These are phyloP conservation scores for Abrostola tripartita DNA, from an alignment of 2,888 invertebrate species.

Conservation along the genomic window DNA sequence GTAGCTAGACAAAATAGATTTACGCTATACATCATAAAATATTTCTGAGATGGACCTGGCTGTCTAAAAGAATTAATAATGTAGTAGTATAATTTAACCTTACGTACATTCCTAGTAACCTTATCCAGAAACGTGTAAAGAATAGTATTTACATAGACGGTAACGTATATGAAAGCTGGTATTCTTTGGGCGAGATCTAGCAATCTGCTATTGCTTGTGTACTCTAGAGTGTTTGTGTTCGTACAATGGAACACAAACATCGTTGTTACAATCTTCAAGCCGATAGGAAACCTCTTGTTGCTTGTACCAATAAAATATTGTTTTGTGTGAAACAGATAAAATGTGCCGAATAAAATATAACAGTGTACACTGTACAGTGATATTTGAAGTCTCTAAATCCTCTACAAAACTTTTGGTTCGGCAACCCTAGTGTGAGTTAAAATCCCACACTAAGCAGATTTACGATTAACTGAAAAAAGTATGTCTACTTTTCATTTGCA, in stretches of 20 bases:
- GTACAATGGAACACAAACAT: conserved; percentile 45
- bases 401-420: not conserved
- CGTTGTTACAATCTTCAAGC: conserved; percentile 39
- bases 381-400: not conserved
- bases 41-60: no score
- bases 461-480: no score
- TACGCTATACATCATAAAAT: not conserved
- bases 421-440: no score
- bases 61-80: no score
- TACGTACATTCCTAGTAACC: no score
- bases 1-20: not conserved
- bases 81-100: no score
- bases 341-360: conserved; percentile 11
- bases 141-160: not conserved
- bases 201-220: conserved; percentile 41
- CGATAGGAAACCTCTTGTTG: conserved; percentile 43
- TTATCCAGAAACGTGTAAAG: no score
- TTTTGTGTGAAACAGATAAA: conserved; percentile 32
- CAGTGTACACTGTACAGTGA: not conserved
- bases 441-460: no score
- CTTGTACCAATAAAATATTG: conserved; percentile 43
- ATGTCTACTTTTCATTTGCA: no score
- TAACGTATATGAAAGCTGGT: conserved; percentile 28
- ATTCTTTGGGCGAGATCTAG: conserved; percentile 22
- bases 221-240: conserved; percentile 27